A percentile compares a stretch with the other conserved stretches of the same genome.
These are phyloP conservation scores for Napeogenes sylphis DNA, from an alignment of 2,888 invertebrate species.

Conservation along the genomic window DNA sequence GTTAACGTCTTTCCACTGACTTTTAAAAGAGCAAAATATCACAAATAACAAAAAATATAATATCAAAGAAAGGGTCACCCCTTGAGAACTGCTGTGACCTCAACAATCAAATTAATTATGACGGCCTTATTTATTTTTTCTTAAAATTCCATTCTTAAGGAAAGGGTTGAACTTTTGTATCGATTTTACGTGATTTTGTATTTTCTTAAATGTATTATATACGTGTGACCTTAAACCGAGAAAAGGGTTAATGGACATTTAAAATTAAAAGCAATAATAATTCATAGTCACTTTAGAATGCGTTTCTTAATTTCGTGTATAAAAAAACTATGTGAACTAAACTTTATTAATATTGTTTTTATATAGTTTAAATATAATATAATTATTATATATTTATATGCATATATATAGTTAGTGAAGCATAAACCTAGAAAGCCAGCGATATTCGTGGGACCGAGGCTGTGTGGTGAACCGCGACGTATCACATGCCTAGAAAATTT, in stretches of 20 bases:
- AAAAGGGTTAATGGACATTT: slow-evolving; percentile 8
- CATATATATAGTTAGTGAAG: slow-evolving; percentile 25
- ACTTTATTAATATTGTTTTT: too few species aligned
- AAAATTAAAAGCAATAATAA: slow-evolving; percentile 4
- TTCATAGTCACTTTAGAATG: too few species aligned
- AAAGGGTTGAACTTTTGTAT: slow-evolving; percentile 10
- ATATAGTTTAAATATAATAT: background rate
- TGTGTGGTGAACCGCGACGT: slow-evolving; percentile 38
- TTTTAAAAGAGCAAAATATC: background rate
- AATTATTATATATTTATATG: slow-evolving; percentile 20
- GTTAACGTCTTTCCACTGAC: too few species aligned
- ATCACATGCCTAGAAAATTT: slow-evolving; percentile 20
- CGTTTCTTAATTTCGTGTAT: too few species aligned
- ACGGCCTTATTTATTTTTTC: slow-evolving; percentile 7
- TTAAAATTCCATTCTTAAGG: slow-evolving; percentile 12
- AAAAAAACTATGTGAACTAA: too few species aligned
- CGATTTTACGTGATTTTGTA: background rate
- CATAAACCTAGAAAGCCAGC: slow-evolving; percentile 35
- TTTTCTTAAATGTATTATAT: slow-evolving; percentile 2
- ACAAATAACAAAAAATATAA: background rate
- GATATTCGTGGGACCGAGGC: slow-evolving; percentile 42
- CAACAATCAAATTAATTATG: slow-evolving; percentile 21
- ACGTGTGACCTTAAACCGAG: slow-evolving; percentile 10
- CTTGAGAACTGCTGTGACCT: slow-evolving; percentile 18
- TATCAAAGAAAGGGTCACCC: slow-evolving; percentile 6